Conservation (phyloP, 2,888 invertebrate species). For the Rhogogaster chlorosoma region DNA sequence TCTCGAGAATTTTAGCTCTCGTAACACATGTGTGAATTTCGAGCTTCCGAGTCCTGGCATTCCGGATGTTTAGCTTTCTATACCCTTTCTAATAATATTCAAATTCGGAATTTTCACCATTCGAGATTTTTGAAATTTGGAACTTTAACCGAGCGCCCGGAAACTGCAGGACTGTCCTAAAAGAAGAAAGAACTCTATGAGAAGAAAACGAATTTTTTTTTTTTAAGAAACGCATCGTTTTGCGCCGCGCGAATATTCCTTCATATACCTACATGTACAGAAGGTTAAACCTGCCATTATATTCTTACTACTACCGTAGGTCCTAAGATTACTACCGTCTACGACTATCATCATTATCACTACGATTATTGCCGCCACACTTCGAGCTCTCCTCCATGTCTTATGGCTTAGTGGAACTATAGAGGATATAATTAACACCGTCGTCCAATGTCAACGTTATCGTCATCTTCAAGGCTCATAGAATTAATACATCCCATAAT, state of each 20-base stretch:
- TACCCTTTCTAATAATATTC: too few species aligned
- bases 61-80: too few species aligned
- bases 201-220: too few species aligned
- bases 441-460: not conserved
- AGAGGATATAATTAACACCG: not conserved
- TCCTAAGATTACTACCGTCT: not conserved
- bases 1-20: not conserved
- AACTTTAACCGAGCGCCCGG: too few species aligned
- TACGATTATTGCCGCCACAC: not conserved
- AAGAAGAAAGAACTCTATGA: too few species aligned
- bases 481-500: not conserved
- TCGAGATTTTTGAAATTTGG: too few species aligned
- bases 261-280: not conserved
- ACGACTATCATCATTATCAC: not conserved
- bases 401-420: not conserved
- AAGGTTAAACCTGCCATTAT: not conserved
- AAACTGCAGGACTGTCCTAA: too few species aligned
- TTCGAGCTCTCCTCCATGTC: not conserved
- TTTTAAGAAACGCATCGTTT: not conserved
- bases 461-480: not conserved
- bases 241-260: not conserved
- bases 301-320: not conserved
- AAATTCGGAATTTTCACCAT: too few species aligned
- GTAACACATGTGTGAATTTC: too few species aligned
- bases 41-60: too few species aligned